Evolutionary conservation across 2,797 vertebrate species (phyloP).

Genomic region (Schizopygopsis pylzovi): DNA sequence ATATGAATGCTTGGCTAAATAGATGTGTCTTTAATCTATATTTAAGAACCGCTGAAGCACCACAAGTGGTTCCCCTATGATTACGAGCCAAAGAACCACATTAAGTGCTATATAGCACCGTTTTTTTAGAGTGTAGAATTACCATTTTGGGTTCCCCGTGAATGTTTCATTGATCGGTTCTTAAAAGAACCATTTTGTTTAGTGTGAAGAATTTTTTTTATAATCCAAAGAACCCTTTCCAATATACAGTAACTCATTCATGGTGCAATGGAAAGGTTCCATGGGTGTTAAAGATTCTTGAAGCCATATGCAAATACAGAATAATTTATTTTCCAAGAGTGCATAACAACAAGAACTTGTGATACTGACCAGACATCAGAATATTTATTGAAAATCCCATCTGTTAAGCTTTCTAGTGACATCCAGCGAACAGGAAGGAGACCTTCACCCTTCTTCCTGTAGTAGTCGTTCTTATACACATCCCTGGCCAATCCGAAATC

Average conservation of each 20-base stretch:
- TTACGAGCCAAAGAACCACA: no score
- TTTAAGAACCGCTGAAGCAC: no score
- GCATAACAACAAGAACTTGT: background rate
- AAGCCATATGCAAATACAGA: background rate
- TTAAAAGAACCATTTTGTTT: background rate
- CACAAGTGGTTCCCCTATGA: no score
- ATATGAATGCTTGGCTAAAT: no score
- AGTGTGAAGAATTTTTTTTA: background rate
- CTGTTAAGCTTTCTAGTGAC: constrained; percentile 80
- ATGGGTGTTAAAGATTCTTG: background rate
- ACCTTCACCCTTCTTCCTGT: constrained; percentile 81
- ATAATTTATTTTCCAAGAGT: background rate
- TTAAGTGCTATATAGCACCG: no score
- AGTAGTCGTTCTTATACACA: constrained; percentile 82
- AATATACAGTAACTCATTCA: background rate
- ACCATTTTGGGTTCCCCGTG: background rate
- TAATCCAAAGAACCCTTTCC: background rate
- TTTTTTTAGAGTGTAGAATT: background rate
- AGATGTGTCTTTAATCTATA: no score
- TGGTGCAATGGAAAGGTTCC: background rate
- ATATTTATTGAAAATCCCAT: constrained; percentile 79
- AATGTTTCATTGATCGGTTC: background rate
- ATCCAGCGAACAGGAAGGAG: constrained; percentile 82
- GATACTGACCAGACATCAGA: constrained; percentile 80
- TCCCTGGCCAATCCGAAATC: constrained; percentile 82